phyloP scores from a whole-genome alignment of 2,888 invertebrate genomes.

The Drosophila prostipennis region DNA sequence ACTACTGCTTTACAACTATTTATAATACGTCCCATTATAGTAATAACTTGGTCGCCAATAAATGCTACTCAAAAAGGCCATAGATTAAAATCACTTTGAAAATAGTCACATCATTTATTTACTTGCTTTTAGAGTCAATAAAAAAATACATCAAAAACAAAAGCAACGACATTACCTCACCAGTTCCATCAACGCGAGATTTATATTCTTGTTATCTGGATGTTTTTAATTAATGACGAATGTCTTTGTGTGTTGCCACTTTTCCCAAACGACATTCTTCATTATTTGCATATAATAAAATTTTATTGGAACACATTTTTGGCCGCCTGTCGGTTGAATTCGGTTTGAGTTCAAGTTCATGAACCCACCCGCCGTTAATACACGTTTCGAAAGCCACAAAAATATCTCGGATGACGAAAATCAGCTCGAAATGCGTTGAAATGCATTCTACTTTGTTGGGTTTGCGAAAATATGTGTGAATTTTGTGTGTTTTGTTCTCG shows the following conservation, averaged over 20 bases:
- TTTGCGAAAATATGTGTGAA: slow-evolving; percentile 64
- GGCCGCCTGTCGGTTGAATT: slow-evolving; percentile 10
- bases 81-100: not conserved
- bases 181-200: slow-evolving; percentile 3
- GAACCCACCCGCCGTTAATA: slow-evolving; percentile 36
- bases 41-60: not conserved
- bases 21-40: not conserved
- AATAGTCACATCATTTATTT: slow-evolving; percentile 7
- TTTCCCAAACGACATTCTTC: slow-evolving; percentile 23
- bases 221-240: slow-evolving; percentile 27
- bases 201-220: slow-evolving; percentile 28
- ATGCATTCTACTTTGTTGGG: slow-evolving; percentile 34
- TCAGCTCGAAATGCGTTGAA: slow-evolving; percentile 32
- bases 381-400: slow-evolving; percentile 31
- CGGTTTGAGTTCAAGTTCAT: slow-evolving; percentile 30
- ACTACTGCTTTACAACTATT: not conserved
- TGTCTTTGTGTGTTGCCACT: slow-evolving; percentile 2
- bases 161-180: slow-evolving; percentile 20
- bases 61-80: slow-evolving; percentile 1
- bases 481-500: slow-evolving; percentile 42
- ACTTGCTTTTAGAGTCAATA: slow-evolving; percentile 6
- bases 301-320: slow-evolving; percentile 32
- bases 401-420: slow-evolving; percentile 19
- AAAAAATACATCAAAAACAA: not conserved
- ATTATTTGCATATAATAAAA: slow-evolving; percentile 35